These are phyloP conservation scores for Paguma larvata DNA, from an alignment of 2,797 vertebrate genomes.

Conservation along the genomic window DNA sequence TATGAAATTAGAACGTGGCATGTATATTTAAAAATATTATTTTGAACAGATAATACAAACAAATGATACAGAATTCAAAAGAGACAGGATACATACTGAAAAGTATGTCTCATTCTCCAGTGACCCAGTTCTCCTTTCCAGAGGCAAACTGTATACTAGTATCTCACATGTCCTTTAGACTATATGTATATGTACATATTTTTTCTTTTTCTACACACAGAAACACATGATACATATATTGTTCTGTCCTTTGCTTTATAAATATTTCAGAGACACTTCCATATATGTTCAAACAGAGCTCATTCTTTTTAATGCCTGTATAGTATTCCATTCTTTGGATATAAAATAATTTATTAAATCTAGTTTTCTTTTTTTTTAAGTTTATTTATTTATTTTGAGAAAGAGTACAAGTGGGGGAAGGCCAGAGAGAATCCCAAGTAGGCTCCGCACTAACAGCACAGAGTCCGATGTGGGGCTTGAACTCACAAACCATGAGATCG, in stretches of 20 bases:
- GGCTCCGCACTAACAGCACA: no score
- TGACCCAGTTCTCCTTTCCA: background rate
- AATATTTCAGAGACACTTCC: conserved; percentile 9
- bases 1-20: conserved; percentile 37
- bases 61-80: conserved; percentile 50
- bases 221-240: background rate
- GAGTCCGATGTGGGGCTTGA: no score
- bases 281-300: conserved; percentile 30
- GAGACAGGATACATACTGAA: background rate
- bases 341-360: conserved; percentile 13
- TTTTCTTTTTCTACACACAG: background rate
- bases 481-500: no score
- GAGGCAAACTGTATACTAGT: background rate
- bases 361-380: background rate
- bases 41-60: conserved; percentile 58
- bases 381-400: no score
- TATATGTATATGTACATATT: background rate
- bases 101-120: background rate
- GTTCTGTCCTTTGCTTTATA: conserved; percentile 33
- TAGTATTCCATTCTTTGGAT: background rate
- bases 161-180: background rate
- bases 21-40: conserved; percentile 13
- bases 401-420: no score
- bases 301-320: conserved; percentile 26
- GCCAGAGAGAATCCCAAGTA: no score